Percentiles rank a stretch among this genome's conserved stretches.
Conservation (phyloP, 1,140 invertebrate genomes). For the silkworm (Bombyx mori) region ASM3026992v2 NC_085129.1:7046001-7046500, state of each 20-base stretch:
- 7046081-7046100: slow-evolving; percentile 55
- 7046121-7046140: slow-evolving; percentile 35
- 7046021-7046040: slow-evolving; percentile 66
- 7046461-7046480: slow-evolving; percentile 27
- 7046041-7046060: slow-evolving; percentile 63
- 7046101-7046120: slow-evolving; percentile 30
- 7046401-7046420: slow-evolving; percentile 51
- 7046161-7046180: slow-evolving; percentile 29
- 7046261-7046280: slow-evolving; percentile 29
- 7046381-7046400: slow-evolving; percentile 52
- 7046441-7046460: slow-evolving; percentile 51
- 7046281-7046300: slow-evolving; percentile 18
- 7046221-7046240: slow-evolving; percentile 42
- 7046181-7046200: slow-evolving; percentile 39
- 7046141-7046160: slow-evolving; percentile 31
- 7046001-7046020: slow-evolving; percentile 63
- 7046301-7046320: slow-evolving; percentile 1
- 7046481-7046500: no score
- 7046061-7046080: slow-evolving; percentile 62
- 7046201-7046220: slow-evolving; percentile 33
- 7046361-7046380: slow-evolving; percentile 51
- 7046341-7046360: slow-evolving; percentile 39
- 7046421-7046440: slow-evolving; percentile 40
- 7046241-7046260: slow-evolving; percentile 25
- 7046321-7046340: background rate